A percentile compares a stretch with the other conserved stretches of the same genome.
Evolutionary conservation across 2,797 vertebrate genomes (phyloP).

Genomic region (Muraenolepis orangiensis): DNA sequence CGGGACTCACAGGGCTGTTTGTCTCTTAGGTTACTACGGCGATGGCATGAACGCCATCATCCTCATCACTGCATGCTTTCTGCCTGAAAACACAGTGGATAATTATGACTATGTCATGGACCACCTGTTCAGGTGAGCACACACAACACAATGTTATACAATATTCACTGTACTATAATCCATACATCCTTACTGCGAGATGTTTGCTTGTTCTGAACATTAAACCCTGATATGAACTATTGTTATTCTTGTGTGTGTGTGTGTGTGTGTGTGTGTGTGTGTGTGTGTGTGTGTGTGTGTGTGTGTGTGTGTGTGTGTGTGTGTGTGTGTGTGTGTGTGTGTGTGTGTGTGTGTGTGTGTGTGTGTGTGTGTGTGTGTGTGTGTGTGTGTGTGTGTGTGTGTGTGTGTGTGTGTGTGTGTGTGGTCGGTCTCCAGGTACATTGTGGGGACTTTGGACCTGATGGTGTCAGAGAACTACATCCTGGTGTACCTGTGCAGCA

Average conservation of each 20-base stretch:
- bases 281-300: not conserved
- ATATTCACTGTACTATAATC: not conserved
- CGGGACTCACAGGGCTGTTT: not conserved
- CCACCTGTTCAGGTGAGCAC: slow-evolving; percentile 77
- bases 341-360: not conserved
- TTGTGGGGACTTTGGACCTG: slow-evolving; percentile 80
- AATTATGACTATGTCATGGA: slow-evolving; percentile 83
- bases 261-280: not conserved
- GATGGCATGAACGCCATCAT: slow-evolving; percentile 80
- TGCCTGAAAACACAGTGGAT: slow-evolving; percentile 76
- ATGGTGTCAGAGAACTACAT: slow-evolving; percentile 82
- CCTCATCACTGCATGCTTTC: slow-evolving; percentile 79
- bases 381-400: not conserved
- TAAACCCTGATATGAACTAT: not conserved
- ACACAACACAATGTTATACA: not conserved
- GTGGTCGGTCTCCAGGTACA: slow-evolving; percentile 68
- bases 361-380: not conserved
- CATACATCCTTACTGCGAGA: not conserved
- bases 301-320: not conserved
- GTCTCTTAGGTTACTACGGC: slow-evolving; percentile 74
- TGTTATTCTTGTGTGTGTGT: not conserved
- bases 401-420: slow-evolving; percentile 8
- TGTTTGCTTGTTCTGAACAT: not conserved
- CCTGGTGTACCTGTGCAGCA: slow-evolving; percentile 79
- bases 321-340: not conserved